Base-by-base conservation (phyloP, 2,888 invertebrate species). In the Graphium colonna region DNA sequence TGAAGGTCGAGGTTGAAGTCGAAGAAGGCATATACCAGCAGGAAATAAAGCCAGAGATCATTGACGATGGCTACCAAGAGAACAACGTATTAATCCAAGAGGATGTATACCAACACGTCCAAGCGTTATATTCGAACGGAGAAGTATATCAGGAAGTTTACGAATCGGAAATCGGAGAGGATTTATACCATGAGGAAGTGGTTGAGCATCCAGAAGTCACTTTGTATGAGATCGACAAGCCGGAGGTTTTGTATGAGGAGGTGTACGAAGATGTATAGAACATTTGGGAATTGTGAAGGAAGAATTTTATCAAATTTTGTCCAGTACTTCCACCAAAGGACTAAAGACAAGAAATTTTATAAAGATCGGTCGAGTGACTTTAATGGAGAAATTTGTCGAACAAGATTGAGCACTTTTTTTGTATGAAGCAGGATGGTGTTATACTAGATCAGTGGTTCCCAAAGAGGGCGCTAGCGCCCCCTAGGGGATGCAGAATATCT, bases 231-330 rank as follows among this genome's bases (percentile, higher is more conserved):
- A 59, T 60, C 1, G 64, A 63, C 1, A 58, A 61, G 3, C 48
- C 59, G 0, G 62, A 64, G 10, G 64, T 64, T 1, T 40, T 65
- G n/a, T 68, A 64, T 12, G 65, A 67, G 13, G 68, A 67, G 17
- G 68, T 67, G 0, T 68, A 67, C 7, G 62, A 63, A 38, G 44
- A 47, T 7, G 62, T 16, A 8, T 49, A 26, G n/a, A n/a, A n/a
- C n/a, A n/a, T n/a, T n/a, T n/a, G n/a, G n/a, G n/a, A n/a, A n/a
- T n/a, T 18, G 10, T n/a, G n/a, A n/a, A n/a, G n/a, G n/a, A n/a
- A n/a, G n/a, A n/a, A n/a, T n/a, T n/a, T n/a, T n/a, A n/a, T n/a
- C n/a, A n/a, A n/a, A n/a, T n/a, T n/a, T n/a, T n/a, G n/a, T n/a
- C n/a, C n/a, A n/a, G n/a, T n/a, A n/a, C n/a, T n/a, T n/a, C n/a